Conservation (phyloP, 2,113 vertebrate genomes). For the Sarotherodon lohbergeri region DNA sequence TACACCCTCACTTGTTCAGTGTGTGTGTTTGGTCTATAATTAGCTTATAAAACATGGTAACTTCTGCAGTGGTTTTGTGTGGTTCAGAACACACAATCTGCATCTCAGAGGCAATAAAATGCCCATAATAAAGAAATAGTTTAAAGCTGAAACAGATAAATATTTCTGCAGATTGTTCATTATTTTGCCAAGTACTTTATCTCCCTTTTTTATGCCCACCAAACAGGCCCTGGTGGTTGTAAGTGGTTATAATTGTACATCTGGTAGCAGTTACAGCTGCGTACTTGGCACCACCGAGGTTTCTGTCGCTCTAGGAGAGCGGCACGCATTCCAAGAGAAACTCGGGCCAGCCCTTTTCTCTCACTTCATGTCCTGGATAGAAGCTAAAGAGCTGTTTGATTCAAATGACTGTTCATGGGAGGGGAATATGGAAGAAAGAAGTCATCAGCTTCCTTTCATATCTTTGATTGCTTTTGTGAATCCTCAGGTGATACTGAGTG, state of each 20-base stretch:
- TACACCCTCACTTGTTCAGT: not conserved
- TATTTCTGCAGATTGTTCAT: conserved; percentile 42
- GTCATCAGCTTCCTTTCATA: not conserved
- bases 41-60: conserved; percentile 33
- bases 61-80: conserved; percentile 10
- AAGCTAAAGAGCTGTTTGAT: conserved; percentile 30
- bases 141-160: conserved; percentile 30
- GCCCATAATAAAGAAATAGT: conserved; percentile 4
- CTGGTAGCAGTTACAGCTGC: conserved; percentile 58
- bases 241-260: conserved; percentile 54
- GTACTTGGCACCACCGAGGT: conserved; percentile 22
- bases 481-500: not conserved
- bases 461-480: not conserved
- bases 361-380: not conserved
- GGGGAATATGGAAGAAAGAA: not conserved
- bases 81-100: conserved; percentile 7
- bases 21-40: conserved; percentile 30
- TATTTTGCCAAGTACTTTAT: conserved; percentile 25
- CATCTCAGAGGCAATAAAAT: conserved; percentile 18
- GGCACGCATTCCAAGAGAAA: conserved; percentile 7
- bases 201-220: conserved; percentile 9
- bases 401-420: not conserved
- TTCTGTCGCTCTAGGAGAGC: conserved; percentile 10
- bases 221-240: conserved; percentile 32
- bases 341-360: not conserved